Evolutionary conservation across 2,797 vertebrate genomes (phyloP), one percentile per base, ranked within the genome.

Genomic region (Xyrichtys novacula): DNA sequence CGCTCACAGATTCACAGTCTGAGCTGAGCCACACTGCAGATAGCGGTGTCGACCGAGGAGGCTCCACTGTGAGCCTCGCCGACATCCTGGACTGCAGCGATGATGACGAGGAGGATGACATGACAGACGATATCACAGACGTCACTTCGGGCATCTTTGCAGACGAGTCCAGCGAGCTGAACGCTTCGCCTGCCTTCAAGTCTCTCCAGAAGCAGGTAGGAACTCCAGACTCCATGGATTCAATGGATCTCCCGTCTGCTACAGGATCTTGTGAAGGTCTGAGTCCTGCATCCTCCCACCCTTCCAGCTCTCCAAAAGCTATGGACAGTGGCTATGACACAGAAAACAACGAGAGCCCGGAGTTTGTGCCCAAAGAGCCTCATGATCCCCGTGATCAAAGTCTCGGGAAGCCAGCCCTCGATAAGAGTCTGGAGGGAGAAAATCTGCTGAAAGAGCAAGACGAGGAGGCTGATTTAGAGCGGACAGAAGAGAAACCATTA

Each of bases 271-370:
- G 92, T 19, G 96, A 96, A 55, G 92, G 90, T 15, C 94, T 95
- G 74, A 96, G 94, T 22, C 95, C 93, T 0, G 91, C 88, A 0
- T 79, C 89, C 7, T 94, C 94, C 4, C 63, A 84, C 2, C 89
- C 95, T 0, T 86, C 94, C 0, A 93, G 92, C 59, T 98, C 96
- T 50, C 94, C 95, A 19, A 96, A 94, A 53, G 96, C 97, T 5
- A 87, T 95, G 42, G 98, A 99, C 91, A 99, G 98, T 0, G 97
- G 98, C 65, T 99, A 98, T 0, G 97, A 99, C 86, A 99, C 98
- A 0, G 97, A 99, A 86, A 99, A 98, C 72, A 96, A 98, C 0
- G 97, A 98, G 80, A 98, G 97, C 39, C 98, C 98, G 0, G 97
- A 98, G 90, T 97, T 98, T n/a, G 94, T 98, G 25, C 94, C 94